Conservation (phyloP, 2,797 vertebrate species). For the Parauchenoglanis ngamensis region DNA sequence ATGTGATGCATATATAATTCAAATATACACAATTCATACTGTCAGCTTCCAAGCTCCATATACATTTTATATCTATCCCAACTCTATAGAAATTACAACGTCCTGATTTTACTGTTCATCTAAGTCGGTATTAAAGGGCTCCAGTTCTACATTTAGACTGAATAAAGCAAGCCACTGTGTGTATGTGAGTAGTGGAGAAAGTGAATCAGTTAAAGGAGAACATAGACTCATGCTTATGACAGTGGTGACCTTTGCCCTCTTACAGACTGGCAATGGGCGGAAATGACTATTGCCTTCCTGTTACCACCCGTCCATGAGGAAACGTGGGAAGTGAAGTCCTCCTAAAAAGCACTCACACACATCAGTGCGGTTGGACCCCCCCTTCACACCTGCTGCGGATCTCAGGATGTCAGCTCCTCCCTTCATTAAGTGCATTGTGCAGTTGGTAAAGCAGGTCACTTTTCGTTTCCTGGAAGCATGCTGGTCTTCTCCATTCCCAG, state of each 20-base stretch:
- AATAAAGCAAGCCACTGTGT: neutral
- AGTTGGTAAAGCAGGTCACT: conserved; percentile 31
- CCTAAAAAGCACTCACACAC: conserved; percentile 50
- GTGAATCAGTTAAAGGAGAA: conserved; percentile 43
- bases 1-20: neutral
- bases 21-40: neutral
- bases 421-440: conserved; percentile 47
- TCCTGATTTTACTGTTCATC: neutral
- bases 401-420: conserved; percentile 58
- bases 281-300: conserved; percentile 71
- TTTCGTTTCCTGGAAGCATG: conserved; percentile 29
- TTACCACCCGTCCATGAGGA: conserved; percentile 67
- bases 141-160: neutral
- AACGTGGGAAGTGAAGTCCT: conserved; percentile 68
- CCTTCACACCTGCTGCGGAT: conserved; percentile 65
- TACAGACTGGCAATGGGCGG: conserved; percentile 60
- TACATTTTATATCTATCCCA: neutral
- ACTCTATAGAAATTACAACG: neutral
- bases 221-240: conserved; percentile 57
- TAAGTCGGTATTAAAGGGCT: neutral
- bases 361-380: conserved; percentile 25
- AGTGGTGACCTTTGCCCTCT: conserved; percentile 65
- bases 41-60: neutral
- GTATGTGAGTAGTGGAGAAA: conserved; percentile 9
- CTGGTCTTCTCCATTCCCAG: neutral